phyloP scores from a whole-genome alignment of 2,888 invertebrate species.

The Suillia variegata region DNA sequence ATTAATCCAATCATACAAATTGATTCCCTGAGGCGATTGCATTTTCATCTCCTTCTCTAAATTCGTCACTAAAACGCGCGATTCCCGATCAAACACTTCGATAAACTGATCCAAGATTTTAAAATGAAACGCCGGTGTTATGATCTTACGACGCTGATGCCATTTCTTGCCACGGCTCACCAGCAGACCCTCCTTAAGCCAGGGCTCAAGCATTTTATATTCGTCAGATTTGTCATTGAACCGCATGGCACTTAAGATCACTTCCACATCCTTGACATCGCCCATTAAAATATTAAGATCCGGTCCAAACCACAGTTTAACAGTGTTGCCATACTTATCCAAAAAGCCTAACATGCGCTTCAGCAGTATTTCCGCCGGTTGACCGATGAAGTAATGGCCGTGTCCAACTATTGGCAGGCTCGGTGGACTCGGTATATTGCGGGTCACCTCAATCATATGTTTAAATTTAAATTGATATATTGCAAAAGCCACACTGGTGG shows the following conservation, averaged over 20 bases:
- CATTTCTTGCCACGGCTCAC: constrained; percentile 61
- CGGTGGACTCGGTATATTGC: constrained; percentile 53
- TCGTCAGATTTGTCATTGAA: constrained; percentile 64
- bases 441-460: constrained; percentile 43
- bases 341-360: constrained; percentile 54
- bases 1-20: constrained; percentile 69
- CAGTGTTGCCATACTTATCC: constrained; percentile 40
- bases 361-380: constrained; percentile 53
- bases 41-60: constrained; percentile 63
- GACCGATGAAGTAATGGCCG: constrained; percentile 7
- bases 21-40: constrained; percentile 64
- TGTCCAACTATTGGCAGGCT: constrained; percentile 27
- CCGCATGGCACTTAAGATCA: constrained; percentile 51
- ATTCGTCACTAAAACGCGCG: constrained; percentile 65
- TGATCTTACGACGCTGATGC: constrained; percentile 68
- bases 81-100: constrained; percentile 71
- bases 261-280: constrained; percentile 51
- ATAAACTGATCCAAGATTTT: constrained; percentile 76
- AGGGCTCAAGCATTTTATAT: constrained; percentile 62
- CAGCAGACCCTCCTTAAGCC: constrained; percentile 66
- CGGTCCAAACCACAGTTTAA: constrained; percentile 55
- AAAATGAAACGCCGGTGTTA: constrained; percentile 83
- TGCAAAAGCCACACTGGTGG: constrained; percentile 30
- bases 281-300: constrained; percentile 49
- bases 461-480: constrained; percentile 47